Conservation (phyloP, 2,113 vertebrate genomes). For the Panurus biarmicus region DNA sequence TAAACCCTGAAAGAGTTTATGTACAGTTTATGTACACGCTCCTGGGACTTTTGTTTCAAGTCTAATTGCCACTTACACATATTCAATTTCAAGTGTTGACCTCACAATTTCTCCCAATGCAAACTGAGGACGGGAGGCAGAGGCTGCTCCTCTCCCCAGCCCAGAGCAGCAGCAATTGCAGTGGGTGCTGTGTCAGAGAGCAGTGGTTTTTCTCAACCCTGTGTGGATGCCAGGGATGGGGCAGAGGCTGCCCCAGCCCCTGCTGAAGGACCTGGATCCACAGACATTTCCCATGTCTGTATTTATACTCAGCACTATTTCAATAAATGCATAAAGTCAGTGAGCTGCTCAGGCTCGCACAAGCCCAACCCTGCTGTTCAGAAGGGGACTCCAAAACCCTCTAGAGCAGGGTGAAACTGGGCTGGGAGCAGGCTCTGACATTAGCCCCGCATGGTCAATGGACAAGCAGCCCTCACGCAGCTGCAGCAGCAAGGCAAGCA, state of each 20-base stretch:
- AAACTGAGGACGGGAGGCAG: neutral
- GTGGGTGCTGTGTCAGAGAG: accelerated
- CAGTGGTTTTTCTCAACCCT: accelerated
- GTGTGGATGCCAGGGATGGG: neutral
- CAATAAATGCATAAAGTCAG: neutral
- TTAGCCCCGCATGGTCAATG: neutral
- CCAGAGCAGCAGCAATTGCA: neutral
- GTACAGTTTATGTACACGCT: too few relatives aligned
- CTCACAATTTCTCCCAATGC: neutral
- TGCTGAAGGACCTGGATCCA: neutral
- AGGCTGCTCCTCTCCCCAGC: neutral
- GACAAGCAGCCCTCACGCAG: neutral
- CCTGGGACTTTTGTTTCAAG: neutral
- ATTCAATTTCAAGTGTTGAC: neutral
- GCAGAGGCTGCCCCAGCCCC: neutral
- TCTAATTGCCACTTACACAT: neutral
- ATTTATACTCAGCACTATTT: neutral
- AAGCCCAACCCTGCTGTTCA: accelerated
- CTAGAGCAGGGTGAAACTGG: accelerated
- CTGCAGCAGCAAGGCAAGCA: neutral
- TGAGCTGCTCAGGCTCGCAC: neutral
- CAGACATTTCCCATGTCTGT: accelerated
- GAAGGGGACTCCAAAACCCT: accelerated
- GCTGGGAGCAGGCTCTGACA: neutral
- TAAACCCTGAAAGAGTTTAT: neutral